Conservation (phyloP, 2,113 vertebrate genomes). For the Albula glossodonta region DNA sequence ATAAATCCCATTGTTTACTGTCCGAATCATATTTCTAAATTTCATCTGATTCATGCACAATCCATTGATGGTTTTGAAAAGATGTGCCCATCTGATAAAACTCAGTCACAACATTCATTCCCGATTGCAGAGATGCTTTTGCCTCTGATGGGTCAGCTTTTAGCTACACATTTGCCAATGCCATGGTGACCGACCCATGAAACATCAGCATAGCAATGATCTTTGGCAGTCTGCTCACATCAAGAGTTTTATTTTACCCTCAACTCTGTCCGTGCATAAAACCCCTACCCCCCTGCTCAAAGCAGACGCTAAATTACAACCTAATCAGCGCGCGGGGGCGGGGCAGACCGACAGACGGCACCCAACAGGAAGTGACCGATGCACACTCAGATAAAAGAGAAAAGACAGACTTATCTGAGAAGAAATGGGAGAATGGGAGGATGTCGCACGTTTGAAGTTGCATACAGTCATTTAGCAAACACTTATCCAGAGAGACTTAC, state of each 20-base stretch:
- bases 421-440: conserved; percentile 13
- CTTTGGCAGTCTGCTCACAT: too few relatives aligned
- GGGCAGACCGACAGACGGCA: conserved; percentile 19
- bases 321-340: conserved; percentile 31
- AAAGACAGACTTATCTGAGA: conserved; percentile 60
- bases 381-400: conserved; percentile 29
- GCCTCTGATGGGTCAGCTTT: too few relatives aligned
- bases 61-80: too few relatives aligned
- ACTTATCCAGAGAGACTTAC: too few relatives aligned
- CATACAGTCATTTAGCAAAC: neutral
- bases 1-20: too few relatives aligned
- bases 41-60: too few relatives aligned
- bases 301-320: conserved; percentile 42
- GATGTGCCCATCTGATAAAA: too few relatives aligned
- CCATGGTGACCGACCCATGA: neutral
- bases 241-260: neutral
- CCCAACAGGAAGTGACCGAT: conserved; percentile 55
- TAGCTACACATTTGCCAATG: too few relatives aligned
- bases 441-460: conserved; percentile 46
- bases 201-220: too few relatives aligned
- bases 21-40: too few relatives aligned
- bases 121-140: too few relatives aligned
- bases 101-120: too few relatives aligned
- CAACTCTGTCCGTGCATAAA: conserved; percentile 14
- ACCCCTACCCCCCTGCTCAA: neutral